These are phyloP conservation scores for Syngnathus acus DNA, from an alignment of 2,797 vertebrate genomes.

Conservation along the genomic window DNA sequence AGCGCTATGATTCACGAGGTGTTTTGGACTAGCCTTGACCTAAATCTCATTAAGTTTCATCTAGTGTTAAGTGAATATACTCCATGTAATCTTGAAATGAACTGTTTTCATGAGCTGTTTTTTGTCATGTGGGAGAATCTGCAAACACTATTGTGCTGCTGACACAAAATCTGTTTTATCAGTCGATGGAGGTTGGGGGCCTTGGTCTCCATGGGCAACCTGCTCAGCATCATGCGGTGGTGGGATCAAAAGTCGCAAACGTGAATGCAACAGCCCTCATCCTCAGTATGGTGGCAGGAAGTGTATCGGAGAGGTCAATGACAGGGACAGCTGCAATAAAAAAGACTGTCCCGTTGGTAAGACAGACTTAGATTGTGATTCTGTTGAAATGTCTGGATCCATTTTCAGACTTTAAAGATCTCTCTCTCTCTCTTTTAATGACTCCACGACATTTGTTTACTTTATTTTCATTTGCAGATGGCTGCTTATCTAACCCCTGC, in stretches of 20 bases:
- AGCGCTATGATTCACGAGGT: conserved; percentile 31
- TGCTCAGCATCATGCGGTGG: conserved; percentile 88
- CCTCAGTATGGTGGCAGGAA: conserved; percentile 83
- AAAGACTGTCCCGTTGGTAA: conserved; percentile 84
- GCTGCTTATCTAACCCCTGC: conserved; percentile 93
- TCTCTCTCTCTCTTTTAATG: not conserved
- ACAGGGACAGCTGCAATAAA: conserved; percentile 84
- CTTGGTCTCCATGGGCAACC: conserved; percentile 94
- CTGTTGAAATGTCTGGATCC: not conserved
- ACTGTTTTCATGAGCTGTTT: not conserved
- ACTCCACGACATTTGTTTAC: not conserved
- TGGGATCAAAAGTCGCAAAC: conserved; percentile 78
- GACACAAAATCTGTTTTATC: conserved; percentile 15
- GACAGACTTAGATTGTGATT: conserved; percentile 24
- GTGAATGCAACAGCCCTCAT: conserved; percentile 86
- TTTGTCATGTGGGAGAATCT: not conserved
- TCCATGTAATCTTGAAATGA: not conserved
- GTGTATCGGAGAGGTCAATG: conserved; percentile 76
- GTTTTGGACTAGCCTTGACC: conserved; percentile 37
- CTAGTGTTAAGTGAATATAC: conserved; percentile 15
- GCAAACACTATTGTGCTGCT: not conserved
- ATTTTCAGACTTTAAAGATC: not conserved
- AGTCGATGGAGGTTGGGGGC: conserved; percentile 95
- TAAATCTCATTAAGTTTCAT: conserved; percentile 46
- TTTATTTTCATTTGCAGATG: conserved; percentile 66